A percentile compares a stretch with the other conserved stretches of the same genome.
phyloP scores from a whole-genome alignment of 2,888 invertebrate species.

The Mamestra brassicae region DNA sequence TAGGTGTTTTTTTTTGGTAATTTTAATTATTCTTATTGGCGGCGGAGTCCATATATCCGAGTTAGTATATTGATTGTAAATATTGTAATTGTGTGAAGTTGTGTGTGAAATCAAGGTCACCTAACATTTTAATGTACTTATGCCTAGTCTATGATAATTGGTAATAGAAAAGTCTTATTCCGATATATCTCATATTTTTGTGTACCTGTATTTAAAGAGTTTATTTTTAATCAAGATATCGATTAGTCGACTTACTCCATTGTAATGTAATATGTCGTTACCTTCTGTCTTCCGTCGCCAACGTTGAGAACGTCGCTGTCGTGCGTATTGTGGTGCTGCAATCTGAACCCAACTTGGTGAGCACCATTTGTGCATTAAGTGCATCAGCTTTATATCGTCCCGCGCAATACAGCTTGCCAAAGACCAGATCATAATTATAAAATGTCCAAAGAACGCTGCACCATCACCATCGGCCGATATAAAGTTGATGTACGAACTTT shows the following conservation, averaged over 20 bases:
- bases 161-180: constrained; percentile 39
- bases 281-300: constrained; percentile 67
- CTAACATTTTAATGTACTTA: constrained; percentile 55
- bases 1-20: constrained; percentile 37
- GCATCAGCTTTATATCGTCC: constrained; percentile 45
- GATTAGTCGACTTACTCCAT: constrained; percentile 38
- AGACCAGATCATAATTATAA: constrained; percentile 36
- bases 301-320: constrained; percentile 51
- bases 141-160: constrained; percentile 53
- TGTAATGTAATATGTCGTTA: constrained; percentile 43
- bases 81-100: constrained; percentile 36
- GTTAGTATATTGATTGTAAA: constrained; percentile 42
- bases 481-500: constrained; percentile 38
- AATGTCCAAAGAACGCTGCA: constrained; percentile 46
- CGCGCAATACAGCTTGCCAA: constrained; percentile 38
- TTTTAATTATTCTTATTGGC: constrained; percentile 55
- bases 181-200: constrained; percentile 55
- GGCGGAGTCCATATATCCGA: constrained; percentile 52
- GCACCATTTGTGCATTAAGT: constrained; percentile 30
- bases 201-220: constrained; percentile 56
- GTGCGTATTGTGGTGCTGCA: constrained; percentile 58
- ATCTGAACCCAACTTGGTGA: constrained; percentile 29
- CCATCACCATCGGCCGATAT: constrained; percentile 29
- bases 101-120: constrained; percentile 50
- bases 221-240: constrained; percentile 49